Evolutionary conservation across 2,888 invertebrate genomes (phyloP), one percentile per base, ranked within the genome.

Genomic region (Mythimna albipuncta): DNA sequence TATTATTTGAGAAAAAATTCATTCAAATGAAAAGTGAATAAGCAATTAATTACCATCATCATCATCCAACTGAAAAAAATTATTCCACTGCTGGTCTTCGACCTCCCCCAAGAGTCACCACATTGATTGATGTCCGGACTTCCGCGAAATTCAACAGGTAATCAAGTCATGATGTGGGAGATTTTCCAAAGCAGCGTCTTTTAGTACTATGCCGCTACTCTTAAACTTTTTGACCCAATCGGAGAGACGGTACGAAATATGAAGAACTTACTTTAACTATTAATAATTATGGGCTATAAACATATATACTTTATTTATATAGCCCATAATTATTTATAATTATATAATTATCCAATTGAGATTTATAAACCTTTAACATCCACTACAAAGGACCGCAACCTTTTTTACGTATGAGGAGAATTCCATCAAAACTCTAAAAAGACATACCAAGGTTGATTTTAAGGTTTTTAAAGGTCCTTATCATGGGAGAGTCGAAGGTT

Each of bases 401-500:
- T 38, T 59, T 58, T 13, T 32, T 19, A 38, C 35, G 6, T 6
- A 73, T 75, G 10, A 38, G 2, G 59, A 75, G 11, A n/a, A 32
- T 41, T 13, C 19, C 19, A 54, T 67, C 61, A 9, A 59, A 26
- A 47, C n/a, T 44, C 6, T 38, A 32, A 75, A 41, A 50, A 47
- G 6, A 1, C n/a, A 44, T 7, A 16, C 5, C 47, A 47, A 47
- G 47, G 35, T 9, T 41, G 41, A 4, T 19, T 11, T 13, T 16
- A 66, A 26, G 67, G 50, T 52, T 21, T 35, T 16, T 19, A 13
- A 35, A 77, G 52, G 44, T 54, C 26, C 9, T 63, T 54, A 47
- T n/a, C 11, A 52, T 61, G 41, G 77, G 35, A 11, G 13, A 52
- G 0, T 26, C 13, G 11, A 78, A 64, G 54, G 63, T 19, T 67